Conservation (phyloP, 2,888 invertebrate species). For the Bellardia bayeri region DNA sequence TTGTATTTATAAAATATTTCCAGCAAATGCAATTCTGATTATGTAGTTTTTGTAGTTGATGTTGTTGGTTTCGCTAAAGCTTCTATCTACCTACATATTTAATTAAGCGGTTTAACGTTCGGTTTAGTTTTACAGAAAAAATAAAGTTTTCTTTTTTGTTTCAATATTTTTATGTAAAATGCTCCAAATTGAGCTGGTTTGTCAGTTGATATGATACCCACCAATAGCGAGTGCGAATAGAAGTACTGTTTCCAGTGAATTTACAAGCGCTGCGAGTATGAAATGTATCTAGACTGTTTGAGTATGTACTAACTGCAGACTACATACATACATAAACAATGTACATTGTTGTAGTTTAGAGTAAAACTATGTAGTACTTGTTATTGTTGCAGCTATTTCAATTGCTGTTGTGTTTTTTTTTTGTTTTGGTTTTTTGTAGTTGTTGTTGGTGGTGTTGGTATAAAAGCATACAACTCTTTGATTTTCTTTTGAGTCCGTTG, state of each 20-base stretch:
- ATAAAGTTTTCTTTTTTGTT: slow-evolving; percentile 11
- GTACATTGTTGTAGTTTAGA: neutral
- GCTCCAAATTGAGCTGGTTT: slow-evolving; percentile 60
- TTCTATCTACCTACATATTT: neutral
- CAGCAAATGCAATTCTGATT: slow-evolving; percentile 24
- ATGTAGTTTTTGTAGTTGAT: neutral
- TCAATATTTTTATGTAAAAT: slow-evolving; percentile 56
- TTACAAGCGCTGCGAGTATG: slow-evolving; percentile 17
- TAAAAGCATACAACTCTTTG: slow-evolving; percentile 83
- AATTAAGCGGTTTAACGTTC: slow-evolving; percentile 47
- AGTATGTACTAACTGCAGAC: slow-evolving; percentile 15
- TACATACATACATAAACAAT: neutral
- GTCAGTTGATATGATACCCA: slow-evolving; percentile 15
- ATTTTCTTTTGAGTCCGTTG: slow-evolving; percentile 84
- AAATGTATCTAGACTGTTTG: slow-evolving; percentile 21
- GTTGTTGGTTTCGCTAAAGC: too few relatives aligned
- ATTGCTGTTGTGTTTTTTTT: neutral
- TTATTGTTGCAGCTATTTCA: slow-evolving; percentile 23
- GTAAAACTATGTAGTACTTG: slow-evolving; percentile 25
- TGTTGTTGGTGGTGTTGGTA: slow-evolving; percentile 78
- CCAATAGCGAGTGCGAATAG: neutral
- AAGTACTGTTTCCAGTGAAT: slow-evolving; percentile 23
- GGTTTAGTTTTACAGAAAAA: slow-evolving; percentile 20
- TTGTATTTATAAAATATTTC: slow-evolving; percentile 23
- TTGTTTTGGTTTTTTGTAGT: neutral